These are phyloP conservation scores for Neopipo cinnamomea DNA, from an alignment of 2,113 vertebrate species.

Conservation along the genomic window DNA sequence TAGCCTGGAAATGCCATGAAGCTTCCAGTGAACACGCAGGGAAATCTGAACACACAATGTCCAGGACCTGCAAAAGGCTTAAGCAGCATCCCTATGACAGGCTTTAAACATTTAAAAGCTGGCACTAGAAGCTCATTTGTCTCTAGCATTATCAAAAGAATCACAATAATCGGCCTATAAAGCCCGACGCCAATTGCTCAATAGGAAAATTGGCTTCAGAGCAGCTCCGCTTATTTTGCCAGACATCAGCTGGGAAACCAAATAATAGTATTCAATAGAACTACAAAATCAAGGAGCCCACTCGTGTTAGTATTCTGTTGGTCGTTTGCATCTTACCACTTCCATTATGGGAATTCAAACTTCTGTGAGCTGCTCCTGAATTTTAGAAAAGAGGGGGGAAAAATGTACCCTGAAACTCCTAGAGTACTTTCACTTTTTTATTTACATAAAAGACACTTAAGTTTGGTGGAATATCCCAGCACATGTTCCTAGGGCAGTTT, in stretches of 20 bases:
- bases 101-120: not conserved
- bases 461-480: not conserved
- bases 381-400: not conserved
- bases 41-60: not conserved
- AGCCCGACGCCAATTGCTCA: not conserved
- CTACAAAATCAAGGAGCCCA: not conserved
- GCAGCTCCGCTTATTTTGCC: not conserved
- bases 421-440: not conserved
- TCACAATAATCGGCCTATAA: constrained; percentile 1
- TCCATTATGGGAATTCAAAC: not conserved
- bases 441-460: not conserved
- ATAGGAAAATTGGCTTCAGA: constrained; percentile 30
- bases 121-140: not conserved
- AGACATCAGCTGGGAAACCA: constrained; percentile 39
- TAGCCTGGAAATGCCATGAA: not conserved
- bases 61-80: not conserved
- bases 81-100: not conserved
- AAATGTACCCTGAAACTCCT: not conserved
- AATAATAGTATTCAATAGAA: not conserved
- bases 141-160: not conserved
- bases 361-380: not conserved
- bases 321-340: not conserved
- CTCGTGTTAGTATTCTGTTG: not conserved
- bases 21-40: not conserved
- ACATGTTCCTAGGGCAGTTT: not conserved